Conservation (phyloP, 2,113 vertebrate species). For the Eira barbara region DNA sequence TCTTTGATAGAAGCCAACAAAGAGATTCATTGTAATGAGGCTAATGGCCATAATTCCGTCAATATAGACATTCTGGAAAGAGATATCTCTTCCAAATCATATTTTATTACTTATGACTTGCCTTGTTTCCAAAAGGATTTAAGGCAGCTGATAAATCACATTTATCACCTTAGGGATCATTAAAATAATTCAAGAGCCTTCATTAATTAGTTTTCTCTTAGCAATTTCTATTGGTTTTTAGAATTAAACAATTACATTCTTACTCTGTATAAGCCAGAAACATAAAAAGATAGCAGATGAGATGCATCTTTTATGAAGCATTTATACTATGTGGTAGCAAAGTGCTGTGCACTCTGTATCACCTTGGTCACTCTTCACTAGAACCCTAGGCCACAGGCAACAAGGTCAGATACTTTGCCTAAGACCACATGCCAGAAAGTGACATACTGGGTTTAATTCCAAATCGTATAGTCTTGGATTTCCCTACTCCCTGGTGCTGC, state of each 20-base stretch:
- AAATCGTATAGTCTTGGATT: not conserved
- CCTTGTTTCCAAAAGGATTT: constrained; percentile 20
- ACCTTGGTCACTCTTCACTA: not conserved
- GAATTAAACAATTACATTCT: not conserved
- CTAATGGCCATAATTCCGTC: not conserved
- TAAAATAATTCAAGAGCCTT: not conserved
- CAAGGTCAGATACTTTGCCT: not conserved
- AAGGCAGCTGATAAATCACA: not conserved
- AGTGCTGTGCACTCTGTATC: not conserved
- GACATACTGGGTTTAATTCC: not conserved
- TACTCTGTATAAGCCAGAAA: not conserved
- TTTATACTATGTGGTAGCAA: not conserved
- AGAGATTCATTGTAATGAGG: not conserved
- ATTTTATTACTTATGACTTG: constrained; percentile 1
- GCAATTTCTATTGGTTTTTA: not conserved
- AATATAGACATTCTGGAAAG: not conserved
- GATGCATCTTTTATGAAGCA: not conserved
- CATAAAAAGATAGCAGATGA: not conserved
- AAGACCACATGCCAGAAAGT: not conserved
- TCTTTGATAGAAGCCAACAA: not conserved
- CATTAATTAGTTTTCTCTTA: not conserved
- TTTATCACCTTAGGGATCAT: not conserved
- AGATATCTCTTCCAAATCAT: not conserved
- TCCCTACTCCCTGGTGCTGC: not conserved
- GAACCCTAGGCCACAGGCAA: not conserved